Evolutionary conservation across 2,113 vertebrate species (phyloP).

Genomic region (Martes martes): DNA sequence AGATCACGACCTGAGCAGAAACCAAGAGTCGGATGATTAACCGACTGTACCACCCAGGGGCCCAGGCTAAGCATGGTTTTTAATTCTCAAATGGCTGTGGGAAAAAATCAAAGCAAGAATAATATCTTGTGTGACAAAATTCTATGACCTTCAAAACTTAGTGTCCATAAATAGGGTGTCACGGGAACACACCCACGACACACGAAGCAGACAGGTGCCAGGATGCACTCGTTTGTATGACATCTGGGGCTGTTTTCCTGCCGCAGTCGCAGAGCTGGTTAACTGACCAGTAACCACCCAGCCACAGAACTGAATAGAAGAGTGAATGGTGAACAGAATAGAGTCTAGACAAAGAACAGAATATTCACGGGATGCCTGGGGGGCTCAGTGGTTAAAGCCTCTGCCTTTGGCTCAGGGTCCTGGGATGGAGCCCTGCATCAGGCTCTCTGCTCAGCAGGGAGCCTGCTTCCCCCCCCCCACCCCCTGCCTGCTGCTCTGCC

Average conservation of each 20-base stretch:
- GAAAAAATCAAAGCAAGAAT: background rate
- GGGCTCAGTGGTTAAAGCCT: too few relatives aligned
- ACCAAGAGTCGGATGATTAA: background rate
- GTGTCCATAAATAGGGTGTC: background rate
- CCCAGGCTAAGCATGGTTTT: background rate
- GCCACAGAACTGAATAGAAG: background rate
- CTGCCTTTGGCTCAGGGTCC: too few relatives aligned
- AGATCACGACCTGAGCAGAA: background rate
- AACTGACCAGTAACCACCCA: background rate
- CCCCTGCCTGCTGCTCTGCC: too few relatives aligned
- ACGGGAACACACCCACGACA: background rate
- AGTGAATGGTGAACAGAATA: too few relatives aligned
- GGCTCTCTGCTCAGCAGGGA: too few relatives aligned
- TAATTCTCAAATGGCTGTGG: background rate
- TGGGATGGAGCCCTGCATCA: too few relatives aligned
- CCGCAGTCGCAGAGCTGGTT: background rate
- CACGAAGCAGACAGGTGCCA: background rate
- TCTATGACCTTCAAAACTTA: background rate
- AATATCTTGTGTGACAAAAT: background rate
- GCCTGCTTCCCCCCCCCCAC: too few relatives aligned
- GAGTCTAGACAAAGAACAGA: too few relatives aligned
- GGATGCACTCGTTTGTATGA: background rate
- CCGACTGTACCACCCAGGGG: background rate
- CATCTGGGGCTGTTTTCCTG: background rate
- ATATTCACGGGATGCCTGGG: too few relatives aligned